phyloP scores from a whole-genome alignment of 1,140 invertebrate genomes.

The Hirudo medicinalis region DNA sequence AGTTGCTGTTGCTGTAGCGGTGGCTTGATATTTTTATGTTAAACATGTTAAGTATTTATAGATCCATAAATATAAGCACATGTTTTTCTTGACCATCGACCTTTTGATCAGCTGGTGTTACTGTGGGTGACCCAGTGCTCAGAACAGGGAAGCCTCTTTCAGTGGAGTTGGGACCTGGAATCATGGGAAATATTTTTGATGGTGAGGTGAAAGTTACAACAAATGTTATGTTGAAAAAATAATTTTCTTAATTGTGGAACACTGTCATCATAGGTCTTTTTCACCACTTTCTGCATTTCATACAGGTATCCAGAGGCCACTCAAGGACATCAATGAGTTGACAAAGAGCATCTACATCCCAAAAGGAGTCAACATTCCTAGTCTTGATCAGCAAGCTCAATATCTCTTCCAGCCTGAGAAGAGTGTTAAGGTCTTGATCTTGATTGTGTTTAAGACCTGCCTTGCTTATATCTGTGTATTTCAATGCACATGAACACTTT shows the following conservation, averaged over 20 bases:
- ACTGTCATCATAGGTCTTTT: neutral
- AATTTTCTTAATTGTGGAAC: neutral
- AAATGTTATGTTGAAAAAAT: neutral
- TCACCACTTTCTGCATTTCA: constrained; percentile 13
- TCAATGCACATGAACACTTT: neutral
- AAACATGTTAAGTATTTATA: no score
- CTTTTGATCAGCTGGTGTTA: constrained; percentile 63
- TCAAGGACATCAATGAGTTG: constrained; percentile 87
- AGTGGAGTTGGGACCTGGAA: constrained; percentile 96
- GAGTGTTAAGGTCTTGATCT: constrained; percentile 58
- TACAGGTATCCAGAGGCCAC: constrained; percentile 75
- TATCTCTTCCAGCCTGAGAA: constrained; percentile 84
- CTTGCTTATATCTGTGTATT: no score
- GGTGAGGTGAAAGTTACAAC: constrained; percentile 43
- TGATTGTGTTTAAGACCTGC: neutral
- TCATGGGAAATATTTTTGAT: constrained; percentile 97
- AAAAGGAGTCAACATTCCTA: constrained; percentile 88
- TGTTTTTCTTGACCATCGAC: constrained; percentile 23
- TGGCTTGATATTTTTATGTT: no score
- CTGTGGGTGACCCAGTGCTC: constrained; percentile 95
- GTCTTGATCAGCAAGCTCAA: constrained; percentile 60
- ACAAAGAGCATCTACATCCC: constrained; percentile 97
- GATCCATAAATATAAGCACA: neutral
- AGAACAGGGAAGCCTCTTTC: constrained; percentile 94
- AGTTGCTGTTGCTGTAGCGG: no score